phyloP scores from a whole-genome alignment of 2,888 invertebrate genomes.

The Zeuzera pyrina region DNA sequence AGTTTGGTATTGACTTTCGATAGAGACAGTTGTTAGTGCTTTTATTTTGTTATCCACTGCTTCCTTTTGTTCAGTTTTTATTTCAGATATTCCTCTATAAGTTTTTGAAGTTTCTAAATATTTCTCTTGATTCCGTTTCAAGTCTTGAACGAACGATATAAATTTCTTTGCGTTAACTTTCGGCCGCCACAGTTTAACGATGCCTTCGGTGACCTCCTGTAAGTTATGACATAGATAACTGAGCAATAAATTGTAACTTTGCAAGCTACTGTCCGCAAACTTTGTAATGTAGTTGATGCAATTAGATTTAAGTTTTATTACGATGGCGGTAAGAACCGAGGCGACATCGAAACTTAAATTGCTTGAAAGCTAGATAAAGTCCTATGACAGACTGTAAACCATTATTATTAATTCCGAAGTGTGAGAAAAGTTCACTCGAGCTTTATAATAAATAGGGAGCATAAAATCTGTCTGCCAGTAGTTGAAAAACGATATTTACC shows the following conservation, averaged over 20 bases:
- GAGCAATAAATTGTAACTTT: not conserved
- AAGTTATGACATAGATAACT: constrained; percentile 19
- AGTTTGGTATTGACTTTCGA: constrained; percentile 53
- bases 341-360: too few species aligned
- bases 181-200: constrained; percentile 53
- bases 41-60: constrained; percentile 7
- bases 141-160: constrained; percentile 40
- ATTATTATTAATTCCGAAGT: too few species aligned
- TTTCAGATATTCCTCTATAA: too few species aligned
- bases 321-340: too few species aligned
- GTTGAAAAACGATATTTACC: too few species aligned
- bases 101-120: too few species aligned
- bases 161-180: constrained; percentile 49
- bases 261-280: constrained; percentile 5
- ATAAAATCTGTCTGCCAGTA: too few species aligned
- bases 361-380: too few species aligned
- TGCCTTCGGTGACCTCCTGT: constrained; percentile 54
- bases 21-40: constrained; percentile 11
- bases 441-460: too few species aligned
- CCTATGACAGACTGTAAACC: too few species aligned
- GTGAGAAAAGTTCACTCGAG: too few species aligned
- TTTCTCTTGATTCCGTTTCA: constrained; percentile 42
- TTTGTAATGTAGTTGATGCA: constrained; percentile 12
- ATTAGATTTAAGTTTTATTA: not conserved
- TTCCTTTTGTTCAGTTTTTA: not conserved